Percentiles rank a stretch among this genome's conserved stretches.
These are phyloP conservation scores for Pluvialis apricaria DNA, from an alignment of 2,113 vertebrate species.

Conservation along the genomic window DNA sequence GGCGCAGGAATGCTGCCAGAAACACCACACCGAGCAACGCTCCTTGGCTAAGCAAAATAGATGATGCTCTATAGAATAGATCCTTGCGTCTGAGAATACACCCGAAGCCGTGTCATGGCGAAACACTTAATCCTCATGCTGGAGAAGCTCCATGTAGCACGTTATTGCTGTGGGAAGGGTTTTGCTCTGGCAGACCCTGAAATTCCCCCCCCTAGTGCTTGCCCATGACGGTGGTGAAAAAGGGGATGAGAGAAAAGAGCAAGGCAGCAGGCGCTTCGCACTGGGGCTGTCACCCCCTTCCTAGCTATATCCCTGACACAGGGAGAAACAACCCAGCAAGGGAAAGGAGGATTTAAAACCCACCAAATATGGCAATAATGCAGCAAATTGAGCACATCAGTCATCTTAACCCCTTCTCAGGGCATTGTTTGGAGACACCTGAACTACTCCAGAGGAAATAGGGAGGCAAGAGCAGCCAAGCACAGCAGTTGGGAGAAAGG, in stretches of 20 bases:
- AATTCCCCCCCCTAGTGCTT: accelerated
- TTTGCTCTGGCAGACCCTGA: background rate
- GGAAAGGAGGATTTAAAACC: background rate
- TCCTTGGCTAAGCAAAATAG: background rate
- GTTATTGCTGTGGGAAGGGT: background rate
- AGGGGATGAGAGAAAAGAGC: background rate
- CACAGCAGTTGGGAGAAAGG: background rate
- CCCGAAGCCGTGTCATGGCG: background rate
- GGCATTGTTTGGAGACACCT: background rate
- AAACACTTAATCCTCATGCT: accelerated
- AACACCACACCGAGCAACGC: accelerated
- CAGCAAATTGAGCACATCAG: background rate
- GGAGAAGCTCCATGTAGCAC: background rate
- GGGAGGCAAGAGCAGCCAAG: background rate
- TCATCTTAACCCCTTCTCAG: background rate
- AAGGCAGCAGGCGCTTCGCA: background rate
- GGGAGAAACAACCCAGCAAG: background rate
- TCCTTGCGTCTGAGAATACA: accelerated
- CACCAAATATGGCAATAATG: background rate
- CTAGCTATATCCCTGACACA: background rate
- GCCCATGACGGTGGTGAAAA: background rate
- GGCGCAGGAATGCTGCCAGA: background rate
- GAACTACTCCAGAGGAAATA: background rate
- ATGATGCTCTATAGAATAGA: background rate
- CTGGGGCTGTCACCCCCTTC: background rate